These are phyloP conservation scores for Drosophila orosa DNA, from an alignment of 1,140 invertebrate species.

Conservation along the genomic window DNA sequence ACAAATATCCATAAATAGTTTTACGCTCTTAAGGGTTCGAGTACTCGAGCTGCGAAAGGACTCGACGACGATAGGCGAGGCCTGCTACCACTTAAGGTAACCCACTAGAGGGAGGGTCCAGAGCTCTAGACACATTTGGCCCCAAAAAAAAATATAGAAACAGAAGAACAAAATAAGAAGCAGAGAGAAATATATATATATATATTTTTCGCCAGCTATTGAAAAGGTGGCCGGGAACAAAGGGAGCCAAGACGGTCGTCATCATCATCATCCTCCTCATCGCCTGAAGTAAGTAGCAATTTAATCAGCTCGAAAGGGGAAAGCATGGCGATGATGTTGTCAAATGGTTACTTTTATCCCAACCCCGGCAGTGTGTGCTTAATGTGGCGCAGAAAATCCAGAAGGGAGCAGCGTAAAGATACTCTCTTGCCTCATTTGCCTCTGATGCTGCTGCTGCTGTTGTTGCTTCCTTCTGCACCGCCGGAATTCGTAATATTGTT, in stretches of 20 bases:
- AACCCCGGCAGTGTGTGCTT: conserved; percentile 47
- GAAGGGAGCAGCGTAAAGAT: conserved; percentile 53
- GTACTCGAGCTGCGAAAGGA: conserved; percentile 41
- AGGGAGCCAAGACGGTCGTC: conserved; percentile 54
- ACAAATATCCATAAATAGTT: conserved; percentile 81
- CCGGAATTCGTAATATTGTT: conserved; percentile 70
- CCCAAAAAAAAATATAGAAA: conserved; percentile 10
- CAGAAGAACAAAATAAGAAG: conserved; percentile 5
- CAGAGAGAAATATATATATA: conserved; percentile 18
- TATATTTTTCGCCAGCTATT: conserved; percentile 49
- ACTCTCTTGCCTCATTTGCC: conserved; percentile 67
- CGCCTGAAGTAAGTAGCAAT: conserved; percentile 67
- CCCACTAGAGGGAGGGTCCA: conserved; percentile 30
- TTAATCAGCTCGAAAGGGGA: conserved; percentile 63
- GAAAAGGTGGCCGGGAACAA: conserved; percentile 63
- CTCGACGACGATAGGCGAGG: conserved; percentile 37
- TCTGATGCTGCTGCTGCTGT: not conserved
- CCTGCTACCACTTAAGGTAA: conserved; percentile 66
- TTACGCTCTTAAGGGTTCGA: conserved; percentile 63
- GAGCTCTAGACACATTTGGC: conserved; percentile 77
- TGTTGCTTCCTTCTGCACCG: conserved; percentile 37
- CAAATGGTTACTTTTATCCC: conserved; percentile 59
- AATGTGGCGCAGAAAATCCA: conserved; percentile 69
- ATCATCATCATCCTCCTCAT: conserved; percentile 29
- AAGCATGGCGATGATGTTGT: conserved; percentile 72